phyloP scores from a whole-genome alignment of 1,140 invertebrate species.

The Papilio xuthus region DNA sequence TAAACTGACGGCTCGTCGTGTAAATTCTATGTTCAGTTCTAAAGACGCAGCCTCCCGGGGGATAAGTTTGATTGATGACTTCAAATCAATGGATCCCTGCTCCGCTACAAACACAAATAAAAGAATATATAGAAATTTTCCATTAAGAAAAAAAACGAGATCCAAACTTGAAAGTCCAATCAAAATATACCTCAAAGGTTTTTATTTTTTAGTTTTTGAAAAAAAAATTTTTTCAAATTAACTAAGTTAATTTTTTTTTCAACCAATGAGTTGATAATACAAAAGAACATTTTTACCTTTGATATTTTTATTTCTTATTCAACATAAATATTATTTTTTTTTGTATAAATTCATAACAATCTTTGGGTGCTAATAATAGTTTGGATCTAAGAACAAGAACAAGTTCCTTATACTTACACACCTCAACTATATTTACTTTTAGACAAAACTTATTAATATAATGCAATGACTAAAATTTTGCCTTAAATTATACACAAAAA shows the following conservation, averaged over 20 bases:
- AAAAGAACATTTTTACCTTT: conserved; percentile 58
- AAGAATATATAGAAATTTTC: conserved; percentile 30
- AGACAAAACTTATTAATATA: conserved; percentile 51
- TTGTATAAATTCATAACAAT: conserved; percentile 82
- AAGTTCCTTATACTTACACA: conserved; percentile 62
- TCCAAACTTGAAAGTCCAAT: conserved; percentile 69
- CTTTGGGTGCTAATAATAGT: conserved; percentile 80
- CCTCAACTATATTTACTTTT: conserved; percentile 51
- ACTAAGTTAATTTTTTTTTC: conserved; percentile 1
- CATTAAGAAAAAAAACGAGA: conserved; percentile 44
- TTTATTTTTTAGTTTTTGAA: neutral
- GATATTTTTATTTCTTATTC: conserved; percentile 80
- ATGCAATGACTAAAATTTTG: conserved; percentile 72
- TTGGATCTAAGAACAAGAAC: conserved; percentile 75
- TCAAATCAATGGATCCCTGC: conserved; percentile 79
- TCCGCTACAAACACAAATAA: conserved; percentile 43
- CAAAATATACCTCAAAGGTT: conserved; percentile 44
- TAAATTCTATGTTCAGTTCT: conserved; percentile 77
- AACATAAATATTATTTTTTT: conserved; percentile 81
- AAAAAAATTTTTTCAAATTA: neutral
- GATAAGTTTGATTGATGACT: conserved; percentile 78
- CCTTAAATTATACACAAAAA: conserved; percentile 37
- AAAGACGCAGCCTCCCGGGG: conserved; percentile 71
- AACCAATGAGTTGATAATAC: conserved; percentile 41
- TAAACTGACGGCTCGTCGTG: conserved; percentile 73